These are phyloP conservation scores for Sipha flava DNA, from an alignment of 1,140 invertebrate genomes.

Conservation along the genomic window DNA sequence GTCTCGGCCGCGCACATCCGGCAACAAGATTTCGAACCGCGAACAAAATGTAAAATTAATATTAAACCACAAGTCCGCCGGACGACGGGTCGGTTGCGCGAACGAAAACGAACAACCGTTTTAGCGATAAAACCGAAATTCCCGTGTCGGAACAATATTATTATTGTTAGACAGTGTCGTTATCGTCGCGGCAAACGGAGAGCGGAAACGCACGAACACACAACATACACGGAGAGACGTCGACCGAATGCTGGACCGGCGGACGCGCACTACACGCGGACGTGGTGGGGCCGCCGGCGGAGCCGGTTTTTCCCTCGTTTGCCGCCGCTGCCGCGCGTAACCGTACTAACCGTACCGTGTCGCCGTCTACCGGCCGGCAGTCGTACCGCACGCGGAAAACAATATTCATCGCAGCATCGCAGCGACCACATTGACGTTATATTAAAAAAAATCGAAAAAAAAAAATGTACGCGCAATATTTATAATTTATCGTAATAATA, in stretches of 20 bases:
- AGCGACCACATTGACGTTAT: no score
- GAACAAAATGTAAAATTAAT: no score
- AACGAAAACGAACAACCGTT: no score
- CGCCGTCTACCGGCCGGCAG: not conserved
- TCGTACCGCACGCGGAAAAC: not conserved
- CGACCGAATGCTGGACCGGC: conserved; percentile 19
- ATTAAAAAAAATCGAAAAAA: no score
- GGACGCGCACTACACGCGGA: conserved; percentile 4
- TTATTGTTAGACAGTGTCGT: no score
- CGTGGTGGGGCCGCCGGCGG: conserved; percentile 10
- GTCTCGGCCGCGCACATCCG: not conserved
- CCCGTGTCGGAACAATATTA: not conserved
- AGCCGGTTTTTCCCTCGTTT: conserved; percentile 11
- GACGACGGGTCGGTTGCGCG: no score
- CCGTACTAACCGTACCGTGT: not conserved
- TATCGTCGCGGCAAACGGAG: no score
- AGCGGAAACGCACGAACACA: not conserved
- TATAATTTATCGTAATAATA: no score
- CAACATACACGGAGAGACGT: not conserved
- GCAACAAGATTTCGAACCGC: not conserved
- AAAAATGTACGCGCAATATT: no score
- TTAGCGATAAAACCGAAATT: not conserved
- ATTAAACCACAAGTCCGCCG: not conserved
- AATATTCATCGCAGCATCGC: not conserved
- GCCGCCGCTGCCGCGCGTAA: not conserved